Evolutionary conservation across 1,140 invertebrate genomes (phyloP).

Genomic region (Carposina sasakii): DNA sequence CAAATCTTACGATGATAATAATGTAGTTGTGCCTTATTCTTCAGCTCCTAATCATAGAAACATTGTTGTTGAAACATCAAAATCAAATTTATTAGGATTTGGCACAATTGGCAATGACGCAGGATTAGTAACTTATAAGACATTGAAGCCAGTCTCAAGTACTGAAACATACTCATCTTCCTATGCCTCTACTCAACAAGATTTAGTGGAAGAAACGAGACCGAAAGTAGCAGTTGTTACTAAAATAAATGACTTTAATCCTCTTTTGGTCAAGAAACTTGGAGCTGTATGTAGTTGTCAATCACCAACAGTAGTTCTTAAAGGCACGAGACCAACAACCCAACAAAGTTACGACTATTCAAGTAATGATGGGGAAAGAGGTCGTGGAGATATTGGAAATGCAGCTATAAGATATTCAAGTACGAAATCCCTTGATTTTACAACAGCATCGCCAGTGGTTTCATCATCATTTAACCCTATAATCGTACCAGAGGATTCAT

Average conservation of each 20-base stretch:
- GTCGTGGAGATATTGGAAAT: slow-evolving; percentile 49
- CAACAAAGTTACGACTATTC: slow-evolving; percentile 43
- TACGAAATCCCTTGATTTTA: slow-evolving; percentile 30
- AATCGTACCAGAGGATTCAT: slow-evolving; percentile 66
- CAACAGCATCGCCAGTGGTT: slow-evolving; percentile 41
- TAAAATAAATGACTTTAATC: slow-evolving; percentile 79
- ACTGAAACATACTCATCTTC: too few relatives aligned
- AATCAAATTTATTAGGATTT: slow-evolving; percentile 55
- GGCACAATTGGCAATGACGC: slow-evolving; percentile 55
- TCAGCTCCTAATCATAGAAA: slow-evolving; percentile 41
- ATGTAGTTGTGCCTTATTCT: slow-evolving; percentile 28
- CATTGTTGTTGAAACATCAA: slow-evolving; percentile 59
- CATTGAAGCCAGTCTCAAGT: too few relatives aligned
- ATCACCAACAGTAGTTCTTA: slow-evolving; percentile 74
- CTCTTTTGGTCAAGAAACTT: slow-evolving; percentile 79
- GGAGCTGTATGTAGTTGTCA: slow-evolving; percentile 83
- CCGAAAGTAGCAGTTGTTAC: slow-evolving; percentile 75
- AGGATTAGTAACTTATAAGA: slow-evolving; percentile 37
- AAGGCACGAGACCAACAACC: slow-evolving; percentile 56
- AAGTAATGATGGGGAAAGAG: slow-evolving; percentile 45
- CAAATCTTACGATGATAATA: slow-evolving; percentile 38
- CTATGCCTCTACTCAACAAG: too few relatives aligned
- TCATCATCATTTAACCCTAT: slow-evolving; percentile 69
- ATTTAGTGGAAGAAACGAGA: slow-evolving; percentile 55
- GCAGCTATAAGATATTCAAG: slow-evolving; percentile 33